Conservation (phyloP, 1,140 invertebrate genomes). For the Papilio xuthus region DNA sequence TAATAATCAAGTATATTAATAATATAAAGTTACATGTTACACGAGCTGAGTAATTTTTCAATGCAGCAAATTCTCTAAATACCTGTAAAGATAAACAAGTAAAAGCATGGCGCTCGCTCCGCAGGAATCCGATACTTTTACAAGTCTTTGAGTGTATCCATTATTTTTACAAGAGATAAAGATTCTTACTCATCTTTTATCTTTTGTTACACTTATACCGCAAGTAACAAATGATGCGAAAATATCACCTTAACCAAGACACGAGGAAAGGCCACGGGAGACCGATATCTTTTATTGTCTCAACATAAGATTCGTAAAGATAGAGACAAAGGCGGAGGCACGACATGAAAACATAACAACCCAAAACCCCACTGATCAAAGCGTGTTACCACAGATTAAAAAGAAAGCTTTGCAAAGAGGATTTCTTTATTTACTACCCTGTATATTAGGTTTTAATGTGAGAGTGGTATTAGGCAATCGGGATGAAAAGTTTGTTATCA, state of each 20-base stretch:
- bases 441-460: neutral
- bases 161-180: slow-evolving; percentile 21
- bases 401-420: neutral
- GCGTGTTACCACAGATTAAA: neutral
- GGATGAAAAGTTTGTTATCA: neutral
- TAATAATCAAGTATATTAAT: neutral
- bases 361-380: neutral
- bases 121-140: slow-evolving; percentile 12
- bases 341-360: slow-evolving; percentile 4
- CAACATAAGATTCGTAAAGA: slow-evolving; percentile 1
- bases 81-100: slow-evolving; percentile 6
- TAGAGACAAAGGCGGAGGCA: slow-evolving; percentile 13
- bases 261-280: neutral
- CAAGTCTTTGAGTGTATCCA: slow-evolving; percentile 3
- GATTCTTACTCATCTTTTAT: slow-evolving; percentile 2
- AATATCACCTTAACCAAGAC: neutral
- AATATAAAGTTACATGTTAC: neutral
- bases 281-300: slow-evolving; percentile 12
- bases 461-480: neutral
- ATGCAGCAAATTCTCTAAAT: neutral
- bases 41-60: neutral
- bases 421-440: neutral
- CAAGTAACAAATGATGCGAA: slow-evolving; percentile 16
- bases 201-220: slow-evolving; percentile 6
- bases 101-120: neutral